phyloP scores from a whole-genome alignment of 2,797 vertebrate genomes.

The Gymnothorax reevesii region DNA sequence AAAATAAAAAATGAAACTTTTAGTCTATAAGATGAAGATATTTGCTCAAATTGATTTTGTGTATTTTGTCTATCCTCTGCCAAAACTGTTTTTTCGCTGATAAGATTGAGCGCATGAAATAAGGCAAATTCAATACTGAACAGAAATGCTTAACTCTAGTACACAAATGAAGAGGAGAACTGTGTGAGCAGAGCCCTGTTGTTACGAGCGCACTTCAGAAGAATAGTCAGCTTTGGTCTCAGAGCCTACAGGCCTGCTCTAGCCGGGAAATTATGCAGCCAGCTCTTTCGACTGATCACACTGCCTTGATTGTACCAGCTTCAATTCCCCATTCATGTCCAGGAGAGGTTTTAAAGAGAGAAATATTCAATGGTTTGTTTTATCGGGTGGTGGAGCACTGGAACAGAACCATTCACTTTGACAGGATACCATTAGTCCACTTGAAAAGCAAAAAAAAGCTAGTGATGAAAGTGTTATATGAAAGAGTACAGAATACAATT shows the following conservation, averaged over 20 bases:
- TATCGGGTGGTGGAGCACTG: not conserved
- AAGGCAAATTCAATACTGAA: not conserved
- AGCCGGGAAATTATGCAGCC: not conserved
- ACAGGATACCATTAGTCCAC: not conserved
- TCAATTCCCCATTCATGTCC: too few species aligned
- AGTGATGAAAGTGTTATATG: not conserved
- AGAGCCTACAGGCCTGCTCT: not conserved
- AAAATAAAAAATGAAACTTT: too few species aligned
- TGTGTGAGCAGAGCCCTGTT: not conserved
- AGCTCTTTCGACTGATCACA: not conserved
- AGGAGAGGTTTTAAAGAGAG: not conserved
- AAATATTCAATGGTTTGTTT: not conserved
- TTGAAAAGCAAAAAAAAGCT: not conserved
- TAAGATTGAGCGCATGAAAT: not conserved
- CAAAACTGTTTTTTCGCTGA: too few species aligned
- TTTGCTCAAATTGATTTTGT: too few species aligned
- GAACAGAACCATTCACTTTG: not conserved
- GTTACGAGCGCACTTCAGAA: not conserved
- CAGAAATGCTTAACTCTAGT: not conserved
- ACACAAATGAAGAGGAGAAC: not conserved
- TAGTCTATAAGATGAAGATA: too few species aligned
- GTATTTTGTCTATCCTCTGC: not conserved
- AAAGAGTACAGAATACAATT: not conserved
- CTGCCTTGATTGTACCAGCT: too few species aligned
- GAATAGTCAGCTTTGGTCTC: not conserved